Evolutionary conservation across 92 coral and sea anemone species (phyloP).

Genomic region (Epizoanthus ramosus): DNA sequence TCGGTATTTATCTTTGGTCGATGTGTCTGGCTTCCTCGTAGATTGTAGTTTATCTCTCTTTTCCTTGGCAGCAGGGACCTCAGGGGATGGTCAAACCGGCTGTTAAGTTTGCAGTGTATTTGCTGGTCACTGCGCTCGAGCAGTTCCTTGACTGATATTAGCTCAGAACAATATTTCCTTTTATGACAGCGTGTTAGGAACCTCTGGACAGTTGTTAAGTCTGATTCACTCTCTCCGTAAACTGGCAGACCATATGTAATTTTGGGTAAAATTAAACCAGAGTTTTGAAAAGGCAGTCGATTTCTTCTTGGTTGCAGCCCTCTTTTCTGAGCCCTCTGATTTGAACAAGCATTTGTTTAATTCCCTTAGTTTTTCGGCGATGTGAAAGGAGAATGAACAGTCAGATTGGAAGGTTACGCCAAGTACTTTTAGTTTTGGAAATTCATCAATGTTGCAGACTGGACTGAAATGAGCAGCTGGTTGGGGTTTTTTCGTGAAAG

Average conservation of each 20-base stretch:
- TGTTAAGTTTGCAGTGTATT: not conserved
- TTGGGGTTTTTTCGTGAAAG: not conserved
- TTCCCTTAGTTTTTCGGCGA: not conserved
- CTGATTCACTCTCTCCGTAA: conserved; percentile 1
- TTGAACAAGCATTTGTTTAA: not conserved
- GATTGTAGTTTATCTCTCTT: no score
- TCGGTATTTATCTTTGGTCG: no score
- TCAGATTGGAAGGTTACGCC: conserved; percentile 10
- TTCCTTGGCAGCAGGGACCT: not conserved
- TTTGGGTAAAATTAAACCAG: conserved; percentile 2
- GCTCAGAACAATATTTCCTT: not conserved
- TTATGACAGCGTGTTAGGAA: not conserved
- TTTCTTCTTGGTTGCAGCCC: not conserved
- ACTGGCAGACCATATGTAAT: not conserved
- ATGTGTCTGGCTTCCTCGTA: no score
- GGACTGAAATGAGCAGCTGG: conserved; percentile 8
- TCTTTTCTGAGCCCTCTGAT: conserved; percentile 2
- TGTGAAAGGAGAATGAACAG: conserved; percentile 9
- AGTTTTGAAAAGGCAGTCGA: not conserved
- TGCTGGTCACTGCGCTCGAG: not conserved
- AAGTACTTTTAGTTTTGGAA: conserved; percentile 21
- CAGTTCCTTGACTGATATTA: not conserved
- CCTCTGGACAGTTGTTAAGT: not conserved
- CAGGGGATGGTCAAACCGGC: conserved; percentile 7
- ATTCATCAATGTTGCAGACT: conserved; percentile 8